Base-by-base conservation (phyloP, 2,797 vertebrate genomes). In the Chaetophractus vellerosus region DNA sequence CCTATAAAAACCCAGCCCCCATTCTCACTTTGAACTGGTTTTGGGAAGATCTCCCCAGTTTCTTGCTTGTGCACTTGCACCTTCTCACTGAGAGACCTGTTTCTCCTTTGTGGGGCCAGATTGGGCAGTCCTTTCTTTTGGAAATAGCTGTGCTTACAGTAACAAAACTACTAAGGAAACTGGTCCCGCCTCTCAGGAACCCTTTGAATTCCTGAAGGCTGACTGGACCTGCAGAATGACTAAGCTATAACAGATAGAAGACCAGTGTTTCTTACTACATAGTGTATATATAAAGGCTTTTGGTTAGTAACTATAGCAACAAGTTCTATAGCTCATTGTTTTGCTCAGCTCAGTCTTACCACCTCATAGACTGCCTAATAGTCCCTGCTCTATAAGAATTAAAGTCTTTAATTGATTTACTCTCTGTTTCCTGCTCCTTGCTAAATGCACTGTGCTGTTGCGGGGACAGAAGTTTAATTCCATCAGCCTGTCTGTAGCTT, bases 231-330 rank as follows among this genome's bases (percentile, higher is more conserved):
- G 72, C 33, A 87, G 64, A 89, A 81, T 72, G 59, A 90, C 61
- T 63, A 76, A 74, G 83, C 66, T n/a, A 75, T 41, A 87, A n/a
- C 31, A 41, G 31, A 76, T 69, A 23, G 9, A 14, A 89, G 41
- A 64, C 63, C 15, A 84, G 75, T 45, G 84, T 94, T 93, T 94
- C 85, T 90, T 69, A 11, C 74, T 68, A 71, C 7, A 15, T 38
- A 79, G 71, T 63, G 2, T n/a, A 2, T 52, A 48, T 50, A 26
- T 64, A 16, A 86, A 91, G 52, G 19, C 64, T 82, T 75, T 82
- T 86, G 69, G 36, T 88, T 83, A 89, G 95, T 90, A 93, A 84
- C 92, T 90, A 68, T 87, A 95, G 85, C 83, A 94, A 87, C 92
- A 91, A 84, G 36, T 91, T 95, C 83, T 85, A 6, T 38, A 45